phyloP scores from a whole-genome alignment of 2,888 invertebrate genomes.

The Drosophila limbata region DNA sequence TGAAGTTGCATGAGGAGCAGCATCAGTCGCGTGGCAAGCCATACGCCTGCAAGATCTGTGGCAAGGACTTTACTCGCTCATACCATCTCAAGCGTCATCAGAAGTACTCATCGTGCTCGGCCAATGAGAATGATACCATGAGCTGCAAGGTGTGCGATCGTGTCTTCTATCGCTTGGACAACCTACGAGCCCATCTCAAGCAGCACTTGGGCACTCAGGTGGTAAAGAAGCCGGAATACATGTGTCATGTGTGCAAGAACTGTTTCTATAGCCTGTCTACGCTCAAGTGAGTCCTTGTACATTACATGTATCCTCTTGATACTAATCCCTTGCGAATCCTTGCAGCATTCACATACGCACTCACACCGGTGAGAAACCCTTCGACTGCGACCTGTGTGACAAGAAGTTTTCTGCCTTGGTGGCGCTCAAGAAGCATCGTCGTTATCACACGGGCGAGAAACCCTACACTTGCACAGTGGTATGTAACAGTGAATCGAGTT shows the following conservation, averaged over 20 bases:
- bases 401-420: constrained; percentile 90
- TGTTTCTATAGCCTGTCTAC: constrained; percentile 88
- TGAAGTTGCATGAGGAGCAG: constrained; percentile 89
- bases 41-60: constrained; percentile 89
- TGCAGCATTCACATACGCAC: constrained; percentile 88
- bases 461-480: constrained; percentile 89
- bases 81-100: constrained; percentile 89
- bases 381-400: constrained; percentile 90
- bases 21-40: constrained; percentile 87
- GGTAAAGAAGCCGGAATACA: constrained; percentile 87
- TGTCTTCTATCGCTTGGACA: constrained; percentile 87
- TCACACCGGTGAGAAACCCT: constrained; percentile 89
- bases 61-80: constrained; percentile 90
- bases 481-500: too few relatives aligned
- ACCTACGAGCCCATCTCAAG: constrained; percentile 89
- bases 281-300: constrained; percentile 85
- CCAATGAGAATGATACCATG: constrained; percentile 78
- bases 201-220: constrained; percentile 88
- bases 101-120: constrained; percentile 83
- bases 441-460: constrained; percentile 88
- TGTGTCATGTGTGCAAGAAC: constrained; percentile 89
- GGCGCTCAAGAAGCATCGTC: constrained; percentile 91
- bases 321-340: not conserved
- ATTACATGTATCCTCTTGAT: not conserved
- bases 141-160: constrained; percentile 85